Evolutionary conservation across 2,888 invertebrate genomes (phyloP).

Genomic region (Malacosoma neustria): DNA sequence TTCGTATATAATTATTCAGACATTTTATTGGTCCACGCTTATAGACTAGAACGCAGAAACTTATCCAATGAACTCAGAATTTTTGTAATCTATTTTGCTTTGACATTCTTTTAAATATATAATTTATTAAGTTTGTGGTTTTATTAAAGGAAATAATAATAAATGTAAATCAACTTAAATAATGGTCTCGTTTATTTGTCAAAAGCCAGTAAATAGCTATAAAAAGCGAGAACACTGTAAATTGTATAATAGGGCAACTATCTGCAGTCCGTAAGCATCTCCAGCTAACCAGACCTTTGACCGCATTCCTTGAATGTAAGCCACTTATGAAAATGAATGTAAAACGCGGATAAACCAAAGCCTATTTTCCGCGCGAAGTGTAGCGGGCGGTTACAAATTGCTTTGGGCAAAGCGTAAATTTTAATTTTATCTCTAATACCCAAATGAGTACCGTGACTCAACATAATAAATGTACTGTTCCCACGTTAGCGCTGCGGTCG

Average conservation of each 20-base stretch:
- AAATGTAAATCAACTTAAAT: no score
- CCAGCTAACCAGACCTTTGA: slow-evolving; percentile 22
- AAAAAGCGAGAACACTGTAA: neutral
- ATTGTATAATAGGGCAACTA: slow-evolving; percentile 7
- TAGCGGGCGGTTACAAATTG: slow-evolving; percentile 72
- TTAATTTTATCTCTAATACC: slow-evolving; percentile 75
- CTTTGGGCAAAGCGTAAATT: slow-evolving; percentile 74
- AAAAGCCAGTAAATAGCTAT: no score
- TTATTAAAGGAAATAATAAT: no score
- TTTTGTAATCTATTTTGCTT: no score
- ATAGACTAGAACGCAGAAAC: no score
- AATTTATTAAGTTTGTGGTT: no score
- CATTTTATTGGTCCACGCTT: no score
- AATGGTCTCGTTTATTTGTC: no score
- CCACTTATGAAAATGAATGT: slow-evolving; percentile 71
- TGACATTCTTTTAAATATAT: no score
- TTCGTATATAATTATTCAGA: no score
- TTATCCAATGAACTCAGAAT: no score
- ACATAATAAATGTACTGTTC: slow-evolving; percentile 72
- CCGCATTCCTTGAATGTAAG: slow-evolving; percentile 48
- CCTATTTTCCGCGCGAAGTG: slow-evolving; percentile 70
- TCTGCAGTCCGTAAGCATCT: slow-evolving; percentile 11
- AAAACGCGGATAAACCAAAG: slow-evolving; percentile 70
- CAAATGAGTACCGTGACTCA: slow-evolving; percentile 73
- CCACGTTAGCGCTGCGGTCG: slow-evolving; percentile 56